Base-by-base conservation (phyloP, 2,113 vertebrate species). In the Oenanthe melanoleuca region DNA sequence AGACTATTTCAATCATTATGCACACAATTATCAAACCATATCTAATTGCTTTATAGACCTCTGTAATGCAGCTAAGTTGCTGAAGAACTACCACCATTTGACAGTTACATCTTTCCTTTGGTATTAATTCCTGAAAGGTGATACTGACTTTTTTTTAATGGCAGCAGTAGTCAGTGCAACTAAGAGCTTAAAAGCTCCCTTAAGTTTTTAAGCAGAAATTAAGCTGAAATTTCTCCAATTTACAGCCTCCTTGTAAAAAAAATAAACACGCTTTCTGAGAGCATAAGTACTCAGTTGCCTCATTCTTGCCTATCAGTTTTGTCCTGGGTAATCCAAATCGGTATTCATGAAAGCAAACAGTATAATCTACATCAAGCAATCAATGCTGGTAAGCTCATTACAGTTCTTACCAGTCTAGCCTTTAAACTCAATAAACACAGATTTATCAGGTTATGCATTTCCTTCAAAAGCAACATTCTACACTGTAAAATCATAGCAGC, bases 111-210 rank as follows among this genome's bases (percentile, higher is more conserved):
- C 21, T 80, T 85, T 84, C 31, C 25, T 65, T 61, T 65, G 38
- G 29, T 47, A 80, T 80, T 55, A 73, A 88, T 66, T 69, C 38
- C 64, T 71, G 64, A 50, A 61, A 55, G 26, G 19, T 31, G 38
- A 66, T 47, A 60, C 18, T 89, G 31, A n/a, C 15, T 95, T 90
- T 55, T 78, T 82, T 40, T 38, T n/a, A 90, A 86, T 9, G 11
- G 80, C 65, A 69, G 40, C 28, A 69, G 66, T 73, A 57, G 72
- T 90, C 93, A 97, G 93, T 45, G 14, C 65, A 93, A 95, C 88
- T 73, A 97, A 97, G 95, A 60, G 49, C 52, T 69, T 73, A 97
- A 97, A 96, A 60, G 45, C 47, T 70, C 59, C 65, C 14, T 67
- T 16, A 25, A 31, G 6, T 28, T 65, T 77, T 53, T 60, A 89